Base-by-base conservation (phyloP, 2,113 vertebrate genomes). In the Passer montanus region DNA sequence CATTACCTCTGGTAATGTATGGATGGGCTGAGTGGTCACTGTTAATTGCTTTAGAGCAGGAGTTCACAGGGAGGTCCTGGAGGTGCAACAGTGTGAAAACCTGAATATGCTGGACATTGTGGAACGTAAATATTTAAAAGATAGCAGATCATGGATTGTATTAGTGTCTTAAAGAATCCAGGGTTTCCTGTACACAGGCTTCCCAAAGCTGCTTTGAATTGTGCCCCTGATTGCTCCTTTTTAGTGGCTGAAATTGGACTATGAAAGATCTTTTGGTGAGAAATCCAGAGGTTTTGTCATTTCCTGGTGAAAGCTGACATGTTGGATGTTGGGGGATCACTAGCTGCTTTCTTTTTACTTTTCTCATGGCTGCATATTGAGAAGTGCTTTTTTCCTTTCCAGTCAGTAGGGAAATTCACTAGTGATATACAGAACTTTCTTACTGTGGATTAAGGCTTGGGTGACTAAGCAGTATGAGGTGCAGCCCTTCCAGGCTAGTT, bases 1-100 rank as follows among this genome's bases (percentile, higher is more conserved):
- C n/a, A 46, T 13, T 31, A 10, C 20, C 8, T 8, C 4, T 27
- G 35, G 7, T 24, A 5, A 7, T 15, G 1, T 6, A 1, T 5
- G 12, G 11, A 0, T 1, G 27, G 53, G n/a, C 55, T 27, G 17
- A 22, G 52, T 16, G 35, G 8, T 77, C 8, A 0, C 10, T 24
- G 7, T 9, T 16, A 37, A 10, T 47, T 68, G 8, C 31, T 81
- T 50, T 58, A 70, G 82, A 59, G 23, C 18, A 21, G 28, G 41
- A 68, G 55, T 33, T 94, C 30, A 26, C 18, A 37, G 31, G 18
- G 18, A 53, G 17, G 5, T 77, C 24, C 69, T 81, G n/a, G 11
- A 26, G 13, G 23, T 67, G 43, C 74, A 50, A 7, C 26, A 67
- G 8, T 6, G 11, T 49, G 47, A 47, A 92, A 59, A 84, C 7